Evolutionary conservation across 2,888 invertebrate genomes (phyloP).

Genomic region (Adelognathus sp.): DNA sequence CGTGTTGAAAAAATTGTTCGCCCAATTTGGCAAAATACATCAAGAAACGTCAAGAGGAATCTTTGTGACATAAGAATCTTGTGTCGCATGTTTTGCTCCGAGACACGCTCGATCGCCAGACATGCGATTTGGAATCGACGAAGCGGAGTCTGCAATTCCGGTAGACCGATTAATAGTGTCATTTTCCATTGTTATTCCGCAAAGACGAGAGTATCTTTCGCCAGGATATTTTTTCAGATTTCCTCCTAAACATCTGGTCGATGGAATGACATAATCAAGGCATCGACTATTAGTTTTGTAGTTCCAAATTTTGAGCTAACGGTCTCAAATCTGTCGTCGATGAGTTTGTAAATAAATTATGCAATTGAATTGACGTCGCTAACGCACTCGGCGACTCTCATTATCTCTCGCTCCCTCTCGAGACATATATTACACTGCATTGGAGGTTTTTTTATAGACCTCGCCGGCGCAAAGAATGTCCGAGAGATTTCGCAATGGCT

Average conservation of each 20-base stretch:
- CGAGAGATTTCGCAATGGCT: constrained; percentile 72
- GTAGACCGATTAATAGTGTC: not conserved
- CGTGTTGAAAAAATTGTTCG: not conserved
- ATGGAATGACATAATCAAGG: constrained; percentile 6
- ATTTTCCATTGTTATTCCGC: not conserved
- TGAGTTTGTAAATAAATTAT: constrained; percentile 52
- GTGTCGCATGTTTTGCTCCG: constrained; percentile 22
- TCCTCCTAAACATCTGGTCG: not conserved
- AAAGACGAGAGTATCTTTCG: not conserved
- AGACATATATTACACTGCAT: constrained; percentile 45
- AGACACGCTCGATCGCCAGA: constrained; percentile 10
- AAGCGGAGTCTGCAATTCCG: not conserved
- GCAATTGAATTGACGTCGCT: constrained; percentile 42
- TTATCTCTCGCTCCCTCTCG: no score
- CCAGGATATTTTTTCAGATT: constrained; percentile 7
- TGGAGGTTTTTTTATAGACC: constrained; percentile 72
- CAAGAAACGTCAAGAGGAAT: constrained; percentile 2
- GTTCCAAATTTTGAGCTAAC: no score
- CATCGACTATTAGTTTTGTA: no score
- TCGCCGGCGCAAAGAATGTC: constrained; percentile 65
- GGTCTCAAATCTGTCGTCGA: no score
- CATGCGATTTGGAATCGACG: not conserved
- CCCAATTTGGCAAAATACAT: not conserved
- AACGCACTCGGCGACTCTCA: constrained; percentile 38
- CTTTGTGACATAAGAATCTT: constrained; percentile 33